phyloP scores from a whole-genome alignment of 1,140 invertebrate species.

The silkworm (Bombyx mori) region ASM3026992v2 NC_085131.1:5531001-5531500 shows the following conservation, averaged over 20 bases:
- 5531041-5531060: slow-evolving; percentile 99
- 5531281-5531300: too few species aligned
- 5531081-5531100: slow-evolving; percentile 97
- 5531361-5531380: too few species aligned
- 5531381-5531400: too few species aligned
- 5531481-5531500: too few species aligned
- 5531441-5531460: too few species aligned
- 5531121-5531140: slow-evolving; percentile 99
- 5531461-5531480: too few species aligned
- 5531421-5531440: too few species aligned
- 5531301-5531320: too few species aligned
- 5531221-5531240: slow-evolving; percentile 99
- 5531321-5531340: too few species aligned
- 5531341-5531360: too few species aligned
- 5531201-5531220: slow-evolving; percentile 98
- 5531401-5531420: too few species aligned
- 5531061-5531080: slow-evolving; percentile 99
- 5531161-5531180: slow-evolving; percentile 99
- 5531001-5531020: background rate
- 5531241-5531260: slow-evolving; percentile 80
- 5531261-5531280: background rate
- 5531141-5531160: slow-evolving; percentile 97
- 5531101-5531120: slow-evolving; percentile 99
- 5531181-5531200: slow-evolving; percentile 97
- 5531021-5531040: slow-evolving; percentile 70